Percentiles rank a stretch among this genome's conserved stretches.
These are phyloP conservation scores for Lamellibrachia columna DNA, from an alignment of 2,888 invertebrate species.

Conservation along the genomic window DNA sequence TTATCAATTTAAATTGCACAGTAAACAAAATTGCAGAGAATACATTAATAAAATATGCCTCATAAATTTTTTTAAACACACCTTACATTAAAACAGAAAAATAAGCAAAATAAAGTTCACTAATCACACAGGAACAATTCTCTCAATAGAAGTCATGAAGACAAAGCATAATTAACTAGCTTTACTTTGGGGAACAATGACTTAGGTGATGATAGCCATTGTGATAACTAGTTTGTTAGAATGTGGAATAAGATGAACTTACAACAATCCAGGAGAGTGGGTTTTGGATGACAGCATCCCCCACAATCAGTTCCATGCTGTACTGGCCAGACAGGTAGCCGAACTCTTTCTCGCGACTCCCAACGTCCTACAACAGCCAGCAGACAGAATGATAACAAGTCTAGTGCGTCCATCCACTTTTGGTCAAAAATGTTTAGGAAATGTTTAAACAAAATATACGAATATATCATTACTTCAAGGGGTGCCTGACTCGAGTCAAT, in stretches of 20 bases:
- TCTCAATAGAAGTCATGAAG: not conserved
- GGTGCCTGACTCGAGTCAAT: too few relatives aligned
- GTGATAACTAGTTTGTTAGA: not conserved
- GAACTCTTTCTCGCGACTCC: slow-evolving; percentile 82
- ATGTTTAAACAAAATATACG: too few relatives aligned
- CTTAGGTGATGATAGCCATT: not conserved
- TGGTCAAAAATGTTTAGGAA: too few relatives aligned
- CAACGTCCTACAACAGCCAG: slow-evolving; percentile 73
- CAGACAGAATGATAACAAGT: not conserved
- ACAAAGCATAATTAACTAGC: not conserved
- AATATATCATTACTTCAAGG: too few relatives aligned
- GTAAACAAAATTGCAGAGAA: too few relatives aligned
- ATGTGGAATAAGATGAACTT: slow-evolving; percentile 35
- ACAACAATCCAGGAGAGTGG: slow-evolving; percentile 87
- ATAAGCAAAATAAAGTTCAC: too few relatives aligned
- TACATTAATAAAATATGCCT: too few relatives aligned
- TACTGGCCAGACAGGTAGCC: slow-evolving; percentile 81
- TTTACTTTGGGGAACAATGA: not conserved
- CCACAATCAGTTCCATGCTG: slow-evolving; percentile 84
- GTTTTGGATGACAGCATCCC: slow-evolving; percentile 89
- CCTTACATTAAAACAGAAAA: too few relatives aligned
- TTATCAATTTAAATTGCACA: too few relatives aligned
- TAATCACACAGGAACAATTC: too few relatives aligned
- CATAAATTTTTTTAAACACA: too few relatives aligned
- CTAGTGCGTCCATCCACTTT: not conserved